A percentile compares a stretch with the other conserved stretches of the same genome.
phyloP scores from a whole-genome alignment of 92 coral and sea anemone species.

The Epizoanthus ramosus region DNA sequence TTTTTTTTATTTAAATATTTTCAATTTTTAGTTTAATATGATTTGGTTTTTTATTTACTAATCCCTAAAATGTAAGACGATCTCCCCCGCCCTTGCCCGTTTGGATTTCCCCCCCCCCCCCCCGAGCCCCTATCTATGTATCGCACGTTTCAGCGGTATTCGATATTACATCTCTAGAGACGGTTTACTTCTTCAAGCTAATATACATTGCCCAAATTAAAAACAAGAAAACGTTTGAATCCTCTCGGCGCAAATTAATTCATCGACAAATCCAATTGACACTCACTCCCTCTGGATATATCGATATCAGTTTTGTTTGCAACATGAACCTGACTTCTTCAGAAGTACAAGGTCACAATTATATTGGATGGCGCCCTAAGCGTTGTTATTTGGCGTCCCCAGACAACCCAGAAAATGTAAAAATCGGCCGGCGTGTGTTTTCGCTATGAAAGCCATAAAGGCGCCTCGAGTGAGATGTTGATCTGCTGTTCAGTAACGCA shows the following conservation, averaged over 20 bases:
- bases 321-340: background rate
- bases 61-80: too few species aligned
- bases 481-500: too few species aligned
- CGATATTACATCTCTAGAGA: background rate
- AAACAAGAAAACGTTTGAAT: background rate
- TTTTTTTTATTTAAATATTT: too few species aligned
- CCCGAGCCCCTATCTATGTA: background rate
- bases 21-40: too few species aligned
- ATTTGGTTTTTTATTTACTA: too few species aligned
- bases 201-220: background rate
- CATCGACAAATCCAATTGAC: slow-evolving; percentile 12
- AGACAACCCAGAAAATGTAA: background rate
- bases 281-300: background rate
- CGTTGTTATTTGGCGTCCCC: background rate
- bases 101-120: too few species aligned
- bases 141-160: background rate
- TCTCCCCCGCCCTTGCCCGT: too few species aligned
- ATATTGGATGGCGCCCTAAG: background rate
- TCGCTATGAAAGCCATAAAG: background rate
- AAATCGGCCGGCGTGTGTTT: background rate
- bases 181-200: background rate
- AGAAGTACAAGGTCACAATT: background rate
- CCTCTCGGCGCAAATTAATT: background rate
- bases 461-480: too few species aligned
- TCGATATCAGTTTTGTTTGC: background rate